A percentile compares a stretch with the other conserved stretches of the same genome.
These are phyloP conservation scores for Thalassophryne amazonica DNA, from an alignment of 2,797 vertebrate genomes.

Conservation along the genomic window DNA sequence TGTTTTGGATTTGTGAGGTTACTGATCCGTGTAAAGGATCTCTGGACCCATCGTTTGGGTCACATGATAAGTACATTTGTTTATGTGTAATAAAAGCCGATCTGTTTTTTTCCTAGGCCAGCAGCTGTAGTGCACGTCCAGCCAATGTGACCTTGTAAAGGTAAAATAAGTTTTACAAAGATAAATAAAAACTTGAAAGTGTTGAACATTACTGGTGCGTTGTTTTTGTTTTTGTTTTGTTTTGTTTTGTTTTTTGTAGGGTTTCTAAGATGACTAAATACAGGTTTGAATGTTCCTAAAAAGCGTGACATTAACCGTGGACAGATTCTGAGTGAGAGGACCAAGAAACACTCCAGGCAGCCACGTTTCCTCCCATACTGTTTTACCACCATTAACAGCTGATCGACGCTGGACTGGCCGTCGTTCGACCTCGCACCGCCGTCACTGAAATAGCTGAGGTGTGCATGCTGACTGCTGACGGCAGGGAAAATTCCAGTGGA, in stretches of 20 bases:
- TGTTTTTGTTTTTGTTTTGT: no score
- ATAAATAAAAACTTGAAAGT: background rate
- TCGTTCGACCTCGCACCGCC: slow-evolving; percentile 39
- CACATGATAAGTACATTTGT: no score
- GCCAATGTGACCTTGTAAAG: slow-evolving; percentile 19
- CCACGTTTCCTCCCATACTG: background rate
- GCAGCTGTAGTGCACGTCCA: slow-evolving; percentile 34
- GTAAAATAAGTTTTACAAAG: slow-evolving; percentile 19
- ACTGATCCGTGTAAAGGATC: background rate
- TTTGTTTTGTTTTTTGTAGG: no score
- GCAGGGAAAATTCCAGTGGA: slow-evolving; percentile 13
- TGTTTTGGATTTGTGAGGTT: background rate
- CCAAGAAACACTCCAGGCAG: no score
- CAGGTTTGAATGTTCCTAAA: no score
- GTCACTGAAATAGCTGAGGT: slow-evolving; percentile 44
- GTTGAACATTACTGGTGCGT: no score
- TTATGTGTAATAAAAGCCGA: no score
- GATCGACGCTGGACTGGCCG: slow-evolving; percentile 40
- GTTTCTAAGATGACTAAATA: no score
- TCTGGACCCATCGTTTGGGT: no score
- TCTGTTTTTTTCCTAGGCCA: slow-evolving; percentile 44
- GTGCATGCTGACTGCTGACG: slow-evolving; percentile 33
- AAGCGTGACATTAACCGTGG: no score
- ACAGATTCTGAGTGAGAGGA: no score
- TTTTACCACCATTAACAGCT: slow-evolving; percentile 24